Evolutionary conservation across 2,888 invertebrate species (phyloP), one percentile per base, ranked within the genome.

Genomic region (Aphrophora alni): DNA sequence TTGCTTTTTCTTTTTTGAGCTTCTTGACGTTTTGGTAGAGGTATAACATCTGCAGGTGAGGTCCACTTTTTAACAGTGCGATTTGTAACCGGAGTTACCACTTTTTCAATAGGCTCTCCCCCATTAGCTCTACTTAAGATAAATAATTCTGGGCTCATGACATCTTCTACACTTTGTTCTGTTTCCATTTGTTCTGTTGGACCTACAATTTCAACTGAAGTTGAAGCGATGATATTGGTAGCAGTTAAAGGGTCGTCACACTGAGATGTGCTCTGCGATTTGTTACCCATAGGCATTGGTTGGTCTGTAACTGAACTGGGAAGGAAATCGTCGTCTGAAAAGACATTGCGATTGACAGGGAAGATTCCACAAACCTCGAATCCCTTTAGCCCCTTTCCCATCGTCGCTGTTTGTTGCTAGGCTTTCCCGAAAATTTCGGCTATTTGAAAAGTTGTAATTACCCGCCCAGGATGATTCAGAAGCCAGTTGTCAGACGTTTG

Each of bases 301-400:
- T 76, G 76, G 51, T 59, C 76, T 26, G 59, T 76, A n/a, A 76
- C 76, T 4, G 27, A 51, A 59, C 21, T 38, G n/a, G n/a, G n/a
- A n/a, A n/a, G n/a, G n/a, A n/a, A n/a, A n/a, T n/a, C n/a, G n/a
- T n/a, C n/a, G n/a, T n/a, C n/a, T 25, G 73, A 25, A 38, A 81
- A 78, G 4, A 68, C 59, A 38, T 78, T 17, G 5, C 33, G 81
- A 59, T 76, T 76, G 4, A 76, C 76, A 76, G 76, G 76, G 24
- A 51, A 51, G 17, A 76, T 76, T 51, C 76, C 59, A 59, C 76
- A 76, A 12, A 38, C 17, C 59, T 59, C n/a, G 51, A 76, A 76
- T 0, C 76, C 51, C 17, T 25, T 59, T 17, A 51, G 44, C 8
- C 76, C 59, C 59, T 76, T 76, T 25, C 76, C 72, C 71, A 71